phyloP scores from a whole-genome alignment of 2,113 vertebrate species.

The Boulengeromyrus knoepffleri region DNA sequence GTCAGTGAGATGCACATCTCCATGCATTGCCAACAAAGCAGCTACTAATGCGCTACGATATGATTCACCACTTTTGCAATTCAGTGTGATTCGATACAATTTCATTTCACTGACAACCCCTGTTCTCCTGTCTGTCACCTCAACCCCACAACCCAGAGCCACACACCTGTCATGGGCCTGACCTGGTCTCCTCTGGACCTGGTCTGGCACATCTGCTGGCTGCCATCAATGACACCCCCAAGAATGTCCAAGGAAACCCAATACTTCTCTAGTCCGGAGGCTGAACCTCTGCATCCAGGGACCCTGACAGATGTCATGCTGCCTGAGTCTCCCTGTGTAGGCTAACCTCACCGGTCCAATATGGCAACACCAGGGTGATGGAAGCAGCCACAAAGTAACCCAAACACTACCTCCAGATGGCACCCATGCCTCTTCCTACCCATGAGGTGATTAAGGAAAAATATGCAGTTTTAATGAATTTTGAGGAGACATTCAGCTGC shows the following conservation, averaged over 20 bases:
- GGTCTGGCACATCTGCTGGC: neutral
- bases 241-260: slow-evolving; percentile 18
- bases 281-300: slow-evolving; percentile 23
- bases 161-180: neutral
- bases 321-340: neutral
- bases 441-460: slow-evolving; percentile 18
- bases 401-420: neutral
- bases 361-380: too few species aligned
- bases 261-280: slow-evolving; percentile 5
- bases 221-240: slow-evolving; percentile 8
- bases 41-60: neutral
- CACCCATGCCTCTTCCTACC: neutral
- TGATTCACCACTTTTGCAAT: too few species aligned
- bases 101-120: neutral
- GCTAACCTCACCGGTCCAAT: neutral
- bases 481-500: slow-evolving; percentile 10
- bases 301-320: neutral
- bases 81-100: too few species aligned
- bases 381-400: neutral
- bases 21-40: neutral
- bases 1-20: too few species aligned
- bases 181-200: neutral
- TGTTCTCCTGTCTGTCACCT: neutral
- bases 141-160: neutral
- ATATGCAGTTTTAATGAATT: neutral